phyloP scores from a whole-genome alignment of 2,888 invertebrate genomes.

The Acleris literana region DNA sequence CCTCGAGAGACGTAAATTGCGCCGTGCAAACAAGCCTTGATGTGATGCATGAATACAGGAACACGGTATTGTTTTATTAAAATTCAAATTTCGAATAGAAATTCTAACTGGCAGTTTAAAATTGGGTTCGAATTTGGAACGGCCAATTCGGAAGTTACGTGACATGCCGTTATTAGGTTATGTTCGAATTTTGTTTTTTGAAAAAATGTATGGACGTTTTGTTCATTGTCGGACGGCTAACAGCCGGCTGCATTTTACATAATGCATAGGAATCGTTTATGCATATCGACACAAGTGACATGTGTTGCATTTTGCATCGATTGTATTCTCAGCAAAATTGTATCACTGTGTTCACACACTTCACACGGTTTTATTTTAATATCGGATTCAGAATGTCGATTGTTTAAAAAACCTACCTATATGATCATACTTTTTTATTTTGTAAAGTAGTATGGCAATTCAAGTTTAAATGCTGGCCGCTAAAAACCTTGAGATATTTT shows the following conservation, averaged over 20 bases:
- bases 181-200: constrained; percentile 16
- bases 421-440: background rate
- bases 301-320: constrained; percentile 63
- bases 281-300: constrained; percentile 77
- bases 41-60: constrained; percentile 77
- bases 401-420: constrained; percentile 20
- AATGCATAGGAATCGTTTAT: constrained; percentile 77
- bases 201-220: constrained; percentile 41
- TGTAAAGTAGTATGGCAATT: background rate
- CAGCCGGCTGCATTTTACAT: constrained; percentile 67
- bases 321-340: constrained; percentile 33
- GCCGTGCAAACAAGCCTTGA: constrained; percentile 75
- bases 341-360: constrained; percentile 35
- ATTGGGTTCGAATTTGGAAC: constrained; percentile 45
- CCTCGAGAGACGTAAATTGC: constrained; percentile 80
- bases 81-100: constrained; percentile 70
- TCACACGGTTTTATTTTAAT: constrained; percentile 23
- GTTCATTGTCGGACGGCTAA: constrained; percentile 52
- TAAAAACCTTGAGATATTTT: no score
- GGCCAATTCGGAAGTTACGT: constrained; percentile 36
- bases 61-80: constrained; percentile 73
- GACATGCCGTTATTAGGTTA: constrained; percentile 35
- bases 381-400: constrained; percentile 19
- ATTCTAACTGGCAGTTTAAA: constrained; percentile 52
- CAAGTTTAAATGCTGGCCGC: no score